These are phyloP conservation scores for Saturnia japonica DNA, from an alignment of 2,888 invertebrate species.

Conservation along the genomic window DNA sequence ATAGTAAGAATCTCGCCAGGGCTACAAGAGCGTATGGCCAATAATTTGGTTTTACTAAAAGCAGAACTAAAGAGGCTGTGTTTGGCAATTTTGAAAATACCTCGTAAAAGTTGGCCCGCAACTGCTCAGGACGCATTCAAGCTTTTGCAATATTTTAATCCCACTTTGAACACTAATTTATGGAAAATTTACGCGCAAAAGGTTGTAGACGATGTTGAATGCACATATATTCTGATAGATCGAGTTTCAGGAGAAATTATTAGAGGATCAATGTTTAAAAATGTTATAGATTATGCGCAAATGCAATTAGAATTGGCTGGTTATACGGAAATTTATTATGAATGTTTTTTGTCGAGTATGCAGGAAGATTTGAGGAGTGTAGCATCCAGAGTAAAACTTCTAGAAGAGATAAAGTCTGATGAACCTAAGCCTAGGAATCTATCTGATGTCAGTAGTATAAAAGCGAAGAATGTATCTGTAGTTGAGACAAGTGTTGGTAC, in stretches of 20 bases:
- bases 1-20: constrained; percentile 65
- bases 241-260: constrained; percentile 68
- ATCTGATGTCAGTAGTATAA: constrained; percentile 39
- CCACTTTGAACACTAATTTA: constrained; percentile 56
- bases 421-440: constrained; percentile 50
- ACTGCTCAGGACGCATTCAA: constrained; percentile 67
- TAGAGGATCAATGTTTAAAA: constrained; percentile 65
- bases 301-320: constrained; percentile 73
- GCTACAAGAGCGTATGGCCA: constrained; percentile 67
- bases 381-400: constrained; percentile 62
- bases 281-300: constrained; percentile 67
- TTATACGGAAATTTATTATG: constrained; percentile 68
- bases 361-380: constrained; percentile 65
- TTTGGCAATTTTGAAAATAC: constrained; percentile 65
- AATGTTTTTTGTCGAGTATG: constrained; percentile 57
- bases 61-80: constrained; percentile 66
- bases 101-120: constrained; percentile 59
- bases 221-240: constrained; percentile 65
- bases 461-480: constrained; percentile 22
- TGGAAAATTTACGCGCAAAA: constrained; percentile 71
- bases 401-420: constrained; percentile 58
- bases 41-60: constrained; percentile 59
- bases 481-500: constrained; percentile 25
- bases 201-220: constrained; percentile 49
- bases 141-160: constrained; percentile 72